Conservation (phyloP, 2,888 invertebrate species). For the Apotomis betuletana region DNA sequence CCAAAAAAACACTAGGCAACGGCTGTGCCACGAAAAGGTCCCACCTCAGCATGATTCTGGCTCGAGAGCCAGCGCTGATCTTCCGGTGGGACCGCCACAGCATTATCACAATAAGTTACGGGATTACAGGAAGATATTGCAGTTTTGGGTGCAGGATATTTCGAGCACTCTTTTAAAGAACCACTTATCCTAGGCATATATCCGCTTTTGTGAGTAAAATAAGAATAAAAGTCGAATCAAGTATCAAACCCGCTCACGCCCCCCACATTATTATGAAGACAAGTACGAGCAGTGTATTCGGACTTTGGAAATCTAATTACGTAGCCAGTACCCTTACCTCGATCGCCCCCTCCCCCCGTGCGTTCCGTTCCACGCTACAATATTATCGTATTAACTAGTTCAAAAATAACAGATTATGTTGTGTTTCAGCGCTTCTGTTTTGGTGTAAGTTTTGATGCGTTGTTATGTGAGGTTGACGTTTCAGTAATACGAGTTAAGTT, state of each 20-base stretch:
- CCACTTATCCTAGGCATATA: too few species aligned
- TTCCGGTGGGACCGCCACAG: too few species aligned
- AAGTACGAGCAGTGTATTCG: constrained; percentile 85
- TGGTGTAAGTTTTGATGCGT: background rate
- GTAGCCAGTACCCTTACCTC: constrained; percentile 84
- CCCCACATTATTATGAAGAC: constrained; percentile 80
- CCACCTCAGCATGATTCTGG: too few species aligned
- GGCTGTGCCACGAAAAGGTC: too few species aligned
- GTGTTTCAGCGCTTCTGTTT: constrained; percentile 1
- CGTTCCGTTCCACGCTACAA: constrained; percentile 50
- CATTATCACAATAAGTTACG: too few species aligned
- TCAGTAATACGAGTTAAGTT: background rate
- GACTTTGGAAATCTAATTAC: constrained; percentile 87
- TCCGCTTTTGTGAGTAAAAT: too few species aligned
- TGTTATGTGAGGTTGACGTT: background rate
- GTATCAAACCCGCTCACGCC: constrained; percentile 56
- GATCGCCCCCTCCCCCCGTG: constrained; percentile 76
- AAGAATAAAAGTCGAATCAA: constrained; percentile 47
- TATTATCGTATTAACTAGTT: constrained; percentile 27
- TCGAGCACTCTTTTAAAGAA: too few species aligned
- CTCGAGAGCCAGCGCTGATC: too few species aligned
- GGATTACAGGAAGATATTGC: too few species aligned
- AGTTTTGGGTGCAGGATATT: too few species aligned
- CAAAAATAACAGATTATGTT: constrained; percentile 17
- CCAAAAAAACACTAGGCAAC: too few species aligned